A percentile compares a stretch with the other conserved stretches of the same genome.
phyloP scores from a whole-genome alignment of 2,888 invertebrate species.

The Cinara cedri region DNA sequence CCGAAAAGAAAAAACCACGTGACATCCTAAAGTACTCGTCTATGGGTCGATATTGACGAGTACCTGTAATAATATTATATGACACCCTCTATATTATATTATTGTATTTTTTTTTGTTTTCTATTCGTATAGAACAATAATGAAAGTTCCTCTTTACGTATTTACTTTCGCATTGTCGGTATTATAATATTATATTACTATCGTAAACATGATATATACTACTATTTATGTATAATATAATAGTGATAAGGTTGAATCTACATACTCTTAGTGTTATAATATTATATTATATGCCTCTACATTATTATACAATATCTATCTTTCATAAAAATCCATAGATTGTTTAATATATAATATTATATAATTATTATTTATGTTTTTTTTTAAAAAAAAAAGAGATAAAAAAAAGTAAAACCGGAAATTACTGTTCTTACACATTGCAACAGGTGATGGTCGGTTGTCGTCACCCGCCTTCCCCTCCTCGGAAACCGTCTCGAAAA shows the following conservation, averaged over 20 bases:
- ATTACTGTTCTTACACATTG: neutral
- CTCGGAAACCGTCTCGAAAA: too few relatives aligned
- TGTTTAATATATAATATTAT: constrained; percentile 11
- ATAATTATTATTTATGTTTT: constrained; percentile 10
- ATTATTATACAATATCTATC: neutral
- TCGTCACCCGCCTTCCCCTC: too few relatives aligned
- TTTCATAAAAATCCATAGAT: neutral
- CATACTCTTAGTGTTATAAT: constrained; percentile 10
- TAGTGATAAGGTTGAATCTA: constrained; percentile 19
- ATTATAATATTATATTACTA: too few relatives aligned
- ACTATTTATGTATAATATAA: constrained; percentile 2
- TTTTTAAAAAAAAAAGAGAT: neutral
- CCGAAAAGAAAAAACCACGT: too few relatives aligned
- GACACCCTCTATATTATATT: neutral
- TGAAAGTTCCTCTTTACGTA: constrained; percentile 54
- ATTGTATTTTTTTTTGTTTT: constrained; percentile 10
- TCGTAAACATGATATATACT: constrained; percentile 24
- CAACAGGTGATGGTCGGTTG: too few relatives aligned
- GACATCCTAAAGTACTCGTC: too few relatives aligned
- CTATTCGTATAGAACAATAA: constrained; percentile 28
- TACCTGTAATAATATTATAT: too few relatives aligned
- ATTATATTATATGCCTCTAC: constrained; percentile 13
- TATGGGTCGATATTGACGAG: too few relatives aligned
- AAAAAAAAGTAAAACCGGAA: too few relatives aligned
- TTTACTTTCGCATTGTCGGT: constrained; percentile 38